These are phyloP conservation scores for Drosophila serrata DNA, from an alignment of 1,140 invertebrate genomes.

Conservation along the genomic window DNA sequence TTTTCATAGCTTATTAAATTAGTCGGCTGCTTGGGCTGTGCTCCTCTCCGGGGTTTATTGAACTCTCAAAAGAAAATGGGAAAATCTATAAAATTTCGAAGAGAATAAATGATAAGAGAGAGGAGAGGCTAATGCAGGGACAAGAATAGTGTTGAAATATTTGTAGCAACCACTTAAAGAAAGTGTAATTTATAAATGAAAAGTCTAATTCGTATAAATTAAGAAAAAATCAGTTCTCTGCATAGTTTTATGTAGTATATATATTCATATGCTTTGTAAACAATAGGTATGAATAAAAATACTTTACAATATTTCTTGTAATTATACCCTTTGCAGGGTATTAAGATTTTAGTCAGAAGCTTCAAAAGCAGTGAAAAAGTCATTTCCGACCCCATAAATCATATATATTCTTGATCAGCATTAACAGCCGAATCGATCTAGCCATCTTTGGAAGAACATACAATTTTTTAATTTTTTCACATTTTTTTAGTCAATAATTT, in stretches of 20 bases:
- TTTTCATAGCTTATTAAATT: conserved; percentile 71
- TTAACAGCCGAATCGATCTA: no score
- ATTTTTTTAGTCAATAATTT: no score
- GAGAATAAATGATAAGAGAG: conserved; percentile 47
- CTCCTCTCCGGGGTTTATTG: conserved; percentile 61
- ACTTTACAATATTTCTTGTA: no score
- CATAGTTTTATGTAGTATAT: not conserved
- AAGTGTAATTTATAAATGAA: not conserved
- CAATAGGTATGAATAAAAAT: not conserved
- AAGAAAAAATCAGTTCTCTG: not conserved
- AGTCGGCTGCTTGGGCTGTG: conserved; percentile 12
- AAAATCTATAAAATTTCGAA: conserved; percentile 41
- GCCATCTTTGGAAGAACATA: no score
- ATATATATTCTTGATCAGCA: no score
- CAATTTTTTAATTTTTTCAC: no score
- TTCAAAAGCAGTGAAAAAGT: no score
- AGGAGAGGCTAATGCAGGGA: not conserved
- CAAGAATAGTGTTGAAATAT: conserved; percentile 7
- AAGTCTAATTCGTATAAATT: not conserved
- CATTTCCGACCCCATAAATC: no score
- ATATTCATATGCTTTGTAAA: not conserved
- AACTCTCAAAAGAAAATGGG: conserved; percentile 42
- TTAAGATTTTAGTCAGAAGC: no score
- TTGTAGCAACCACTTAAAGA: not conserved
- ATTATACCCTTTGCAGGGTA: no score